Conservation (phyloP, 2,797 vertebrate species). For the Pantherophis alleghaniensis region DNA sequence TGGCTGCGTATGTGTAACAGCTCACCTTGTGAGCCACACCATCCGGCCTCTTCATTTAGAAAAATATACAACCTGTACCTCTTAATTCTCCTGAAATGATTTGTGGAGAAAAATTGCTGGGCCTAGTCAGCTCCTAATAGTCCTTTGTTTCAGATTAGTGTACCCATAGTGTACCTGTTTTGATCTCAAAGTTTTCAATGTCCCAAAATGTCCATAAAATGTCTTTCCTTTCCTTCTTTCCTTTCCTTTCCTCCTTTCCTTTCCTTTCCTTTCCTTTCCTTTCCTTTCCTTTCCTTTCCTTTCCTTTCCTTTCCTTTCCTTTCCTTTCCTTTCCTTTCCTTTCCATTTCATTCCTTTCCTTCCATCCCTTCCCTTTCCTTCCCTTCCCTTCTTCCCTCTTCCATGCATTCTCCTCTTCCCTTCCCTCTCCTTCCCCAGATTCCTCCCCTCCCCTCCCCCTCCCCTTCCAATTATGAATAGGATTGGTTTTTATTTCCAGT, state of each 20-base stretch:
- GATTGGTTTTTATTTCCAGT: not conserved
- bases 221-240: not conserved
- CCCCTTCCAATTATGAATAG: not conserved
- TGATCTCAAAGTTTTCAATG: not conserved
- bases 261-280: no score
- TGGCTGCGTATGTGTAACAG: slow-evolving; percentile 1
- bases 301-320: no score
- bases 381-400: not conserved
- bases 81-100: not conserved
- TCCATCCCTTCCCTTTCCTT: no score
- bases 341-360: no score
- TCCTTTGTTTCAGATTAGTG: not conserved
- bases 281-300: no score
- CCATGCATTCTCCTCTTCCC: no score
- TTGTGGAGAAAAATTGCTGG: not conserved
- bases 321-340: no score
- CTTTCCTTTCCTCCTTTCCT: no score
- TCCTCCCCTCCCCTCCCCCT: not conserved
- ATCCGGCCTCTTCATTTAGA: slow-evolving; percentile 23
- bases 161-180: not conserved
- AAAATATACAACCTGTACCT: not conserved
- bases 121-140: not conserved
- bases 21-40: not conserved
- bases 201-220: not conserved
- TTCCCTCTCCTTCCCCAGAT: not conserved